A percentile compares a stretch with the other conserved stretches of the same genome.
phyloP scores from a whole-genome alignment of 2,797 vertebrate species.

The Bradypodion ventrale region DNA sequence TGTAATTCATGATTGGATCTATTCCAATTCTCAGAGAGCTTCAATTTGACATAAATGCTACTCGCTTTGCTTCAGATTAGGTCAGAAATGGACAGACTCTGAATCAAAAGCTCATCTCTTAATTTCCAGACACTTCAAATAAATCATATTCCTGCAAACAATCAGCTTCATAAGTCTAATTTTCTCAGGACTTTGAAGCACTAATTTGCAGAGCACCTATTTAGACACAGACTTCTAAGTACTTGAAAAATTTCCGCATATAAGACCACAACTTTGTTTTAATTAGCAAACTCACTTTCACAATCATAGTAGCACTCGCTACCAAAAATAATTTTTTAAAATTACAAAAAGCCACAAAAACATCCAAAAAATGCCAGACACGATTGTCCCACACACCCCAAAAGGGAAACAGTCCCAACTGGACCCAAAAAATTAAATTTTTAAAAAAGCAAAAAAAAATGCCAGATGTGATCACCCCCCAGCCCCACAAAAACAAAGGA shows the following conservation, averaged over 20 bases:
- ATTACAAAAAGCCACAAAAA: no score
- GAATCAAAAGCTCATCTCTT: neutral
- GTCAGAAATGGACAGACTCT: neutral
- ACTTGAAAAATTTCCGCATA: neutral
- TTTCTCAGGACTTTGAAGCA: neutral
- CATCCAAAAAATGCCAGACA: no score
- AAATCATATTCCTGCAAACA: neutral
- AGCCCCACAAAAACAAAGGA: no score
- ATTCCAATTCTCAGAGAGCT: no score
- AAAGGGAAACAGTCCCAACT: no score
- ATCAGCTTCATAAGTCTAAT: neutral
- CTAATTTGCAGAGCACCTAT: neutral
- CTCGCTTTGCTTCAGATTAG: neutral
- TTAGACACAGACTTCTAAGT: neutral
- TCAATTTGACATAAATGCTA: no score
- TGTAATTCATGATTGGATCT: no score
- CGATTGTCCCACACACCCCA: no score
- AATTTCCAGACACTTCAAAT: neutral
- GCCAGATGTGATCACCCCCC: no score
- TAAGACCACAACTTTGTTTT: neutral
- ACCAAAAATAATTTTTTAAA: no score
- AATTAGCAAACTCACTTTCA: constrained; percentile 8
- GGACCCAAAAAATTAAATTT: no score
- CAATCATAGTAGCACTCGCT: neutral
- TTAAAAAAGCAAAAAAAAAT: no score